Base-by-base conservation (phyloP, 2,888 invertebrate species). In the Tetanocera ferruginea region DNA sequence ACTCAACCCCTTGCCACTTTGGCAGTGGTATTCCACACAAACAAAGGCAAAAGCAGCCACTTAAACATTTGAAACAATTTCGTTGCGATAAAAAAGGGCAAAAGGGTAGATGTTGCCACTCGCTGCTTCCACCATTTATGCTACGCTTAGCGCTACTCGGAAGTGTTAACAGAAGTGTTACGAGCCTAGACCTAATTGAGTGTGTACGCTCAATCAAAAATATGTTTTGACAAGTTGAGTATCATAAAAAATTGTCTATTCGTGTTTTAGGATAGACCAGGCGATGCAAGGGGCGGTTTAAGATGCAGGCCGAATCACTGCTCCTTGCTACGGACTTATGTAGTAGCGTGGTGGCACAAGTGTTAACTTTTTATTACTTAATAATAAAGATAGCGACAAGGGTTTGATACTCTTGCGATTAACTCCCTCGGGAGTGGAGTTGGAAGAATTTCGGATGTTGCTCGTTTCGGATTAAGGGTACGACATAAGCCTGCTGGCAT, bases 341-440 rank as follows among this genome's bases (percentile, higher is more conserved):
- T 52, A 43, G 25, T 52, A 43, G 43, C 43, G 72, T 43, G 31
- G 52, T 31, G 77, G 81, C 82, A 80, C 87, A 87, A 88, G 88
- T 87, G 88, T 85, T 87, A 88, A 85, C 87, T 87, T 87, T 87
- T 87, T 88, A 88, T 87, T 88, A 87, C 87, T 87, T 86, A 87
- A 88, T 87, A 87, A 87, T 87, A 84, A 85, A 85, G 86, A 87
- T 75, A 75, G 75, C 66, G 75, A 75, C 75, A 67, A 67, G 75
- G 75, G 75, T 75, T 52, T 66, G 75, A 75, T 25, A 49, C 73
- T 34, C 66, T 25, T 34, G 51, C 19, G 64, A n/a, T n/a, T 49
- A 28, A 51, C 14, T 77, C 77, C 73, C 77, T 23, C 69, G 77
- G 67, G 77, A 77, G 49, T 34, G 19, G n/a, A 51, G 62, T 43